A percentile compares a stretch with the other conserved stretches of the same genome.
These are phyloP conservation scores for Ceyx margarethae DNA, from an alignment of 2,113 vertebrate species.

Conservation along the genomic window DNA sequence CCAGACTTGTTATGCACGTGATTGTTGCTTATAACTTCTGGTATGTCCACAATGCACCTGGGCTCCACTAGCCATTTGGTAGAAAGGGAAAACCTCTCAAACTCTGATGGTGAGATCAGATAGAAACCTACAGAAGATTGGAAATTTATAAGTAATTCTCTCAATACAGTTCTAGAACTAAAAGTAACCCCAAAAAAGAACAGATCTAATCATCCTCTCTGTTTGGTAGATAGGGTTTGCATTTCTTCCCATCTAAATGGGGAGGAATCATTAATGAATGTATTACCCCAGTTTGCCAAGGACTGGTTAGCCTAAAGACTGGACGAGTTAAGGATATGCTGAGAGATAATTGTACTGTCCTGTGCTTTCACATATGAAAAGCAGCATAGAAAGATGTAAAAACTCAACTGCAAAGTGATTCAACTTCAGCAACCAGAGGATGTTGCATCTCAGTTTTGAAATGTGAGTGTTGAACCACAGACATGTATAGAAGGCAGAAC, in stretches of 20 bases:
- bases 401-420: not conserved
- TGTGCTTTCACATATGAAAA: not conserved
- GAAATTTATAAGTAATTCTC: not conserved
- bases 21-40: constrained; percentile 58
- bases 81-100: constrained; percentile 95
- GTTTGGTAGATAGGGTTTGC: not conserved
- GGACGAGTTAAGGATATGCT: not conserved
- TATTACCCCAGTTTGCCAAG: not conserved
- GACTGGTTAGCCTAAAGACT: not conserved
- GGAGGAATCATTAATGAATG: not conserved
- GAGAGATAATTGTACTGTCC: not conserved
- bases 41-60: constrained; percentile 81
- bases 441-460: not conserved
- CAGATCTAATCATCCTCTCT: not conserved
- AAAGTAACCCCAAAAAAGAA: not conserved
- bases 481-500: not conserved
- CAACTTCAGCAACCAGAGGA: not conserved
- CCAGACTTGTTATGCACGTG: constrained; percentile 4
- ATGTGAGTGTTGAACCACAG: not conserved
- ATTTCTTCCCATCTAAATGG: not conserved
- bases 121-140: constrained; percentile 85
- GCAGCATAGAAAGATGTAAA: not conserved
- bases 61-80: constrained; percentile 90
- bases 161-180: not conserved
- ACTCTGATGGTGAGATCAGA: constrained; percentile 95